Percentiles rank a stretch among this genome's conserved stretches.
Evolutionary conservation across 2,797 vertebrate genomes (phyloP).

Genomic region (Lacerta bilineata): DNA sequence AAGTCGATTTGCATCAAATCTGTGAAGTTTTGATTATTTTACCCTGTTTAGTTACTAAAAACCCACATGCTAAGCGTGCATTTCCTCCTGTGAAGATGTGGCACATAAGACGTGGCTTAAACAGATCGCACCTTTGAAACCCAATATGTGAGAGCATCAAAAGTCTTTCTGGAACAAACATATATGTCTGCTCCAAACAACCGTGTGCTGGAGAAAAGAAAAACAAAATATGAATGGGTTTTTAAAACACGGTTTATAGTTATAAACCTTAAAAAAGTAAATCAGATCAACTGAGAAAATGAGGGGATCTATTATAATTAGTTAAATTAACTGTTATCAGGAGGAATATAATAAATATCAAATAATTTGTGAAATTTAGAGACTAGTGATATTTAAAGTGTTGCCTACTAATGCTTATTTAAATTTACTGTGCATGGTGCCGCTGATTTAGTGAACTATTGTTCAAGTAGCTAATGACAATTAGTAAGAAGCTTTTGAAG

Average conservation of each 20-base stretch:
- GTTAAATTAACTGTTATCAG: background rate
- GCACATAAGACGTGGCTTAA: conserved; percentile 38
- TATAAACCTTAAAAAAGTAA: background rate
- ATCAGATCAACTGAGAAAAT: background rate
- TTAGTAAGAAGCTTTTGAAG: no score
- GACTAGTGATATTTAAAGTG: background rate
- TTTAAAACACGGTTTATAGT: conserved; percentile 46
- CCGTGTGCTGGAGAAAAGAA: conserved; percentile 66
- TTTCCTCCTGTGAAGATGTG: conserved; percentile 32
- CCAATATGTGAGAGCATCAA: conserved; percentile 70
- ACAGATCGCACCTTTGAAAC: conserved; percentile 67
- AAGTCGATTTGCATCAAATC: conserved; percentile 37
- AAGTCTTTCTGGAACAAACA: conserved; percentile 70
- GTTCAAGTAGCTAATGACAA: no score
- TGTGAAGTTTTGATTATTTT: conserved; percentile 15
- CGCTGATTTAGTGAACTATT: no score
- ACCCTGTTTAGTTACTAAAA: conserved; percentile 3
- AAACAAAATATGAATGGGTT: conserved; percentile 64
- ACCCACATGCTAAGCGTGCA: conserved; percentile 49
- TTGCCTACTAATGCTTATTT: no score
- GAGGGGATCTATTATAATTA: background rate
- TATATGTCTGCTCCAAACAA: conserved; percentile 73
- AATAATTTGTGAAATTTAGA: background rate
- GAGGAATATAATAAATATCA: background rate
- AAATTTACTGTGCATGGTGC: no score